Base-by-base conservation (phyloP, 2,888 invertebrate species). In the Mimas tiliae region DNA sequence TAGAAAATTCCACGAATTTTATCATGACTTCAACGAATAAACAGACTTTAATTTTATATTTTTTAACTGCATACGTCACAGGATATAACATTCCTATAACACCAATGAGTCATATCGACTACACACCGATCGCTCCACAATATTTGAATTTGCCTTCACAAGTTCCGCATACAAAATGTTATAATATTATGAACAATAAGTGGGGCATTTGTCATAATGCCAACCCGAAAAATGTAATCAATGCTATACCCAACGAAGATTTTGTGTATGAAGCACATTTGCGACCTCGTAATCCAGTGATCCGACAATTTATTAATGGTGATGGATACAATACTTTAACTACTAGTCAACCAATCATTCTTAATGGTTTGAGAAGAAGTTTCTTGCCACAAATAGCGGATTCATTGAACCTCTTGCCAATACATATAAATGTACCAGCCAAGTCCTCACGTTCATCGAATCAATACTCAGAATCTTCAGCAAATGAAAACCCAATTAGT, bases 101-200 rank as follows among this genome's bases (percentile, higher is more conserved):
- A 16, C 58, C 19, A 19, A 6, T 38, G 42, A 58, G 42, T 19
- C 19, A 58, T 12, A 38, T 42, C 12, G 42, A 19, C 38, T 58
- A 42, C 12, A 19, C 42, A 19, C 38, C 38, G 38, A 19, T 58
- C 42, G 9, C 19, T 38, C 19, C 58, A 12, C 50, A 50, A 50
- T 42, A 42, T 58, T 19, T 12, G 38, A 7, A 58, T 38, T 34
- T 38, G 55, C 16, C 38, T 16, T 38, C 9, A 34, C 55, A 42
- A 12, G 19, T 58, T 19, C 38, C 38, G n/a, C 42, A 38, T 6
- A 16, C 38, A 12, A 58, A 38, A 42, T 58, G 58, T 6, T 58
- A 58, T 38, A 58, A 58, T 38, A 38, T 33, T n/a, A 58, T 58
- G 38, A 42, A 19, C 38, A 58, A 58, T 42, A 38, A 42, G 16